phyloP scores from a whole-genome alignment of 2,113 vertebrate species.

The Phoxinus phoxinus region DNA sequence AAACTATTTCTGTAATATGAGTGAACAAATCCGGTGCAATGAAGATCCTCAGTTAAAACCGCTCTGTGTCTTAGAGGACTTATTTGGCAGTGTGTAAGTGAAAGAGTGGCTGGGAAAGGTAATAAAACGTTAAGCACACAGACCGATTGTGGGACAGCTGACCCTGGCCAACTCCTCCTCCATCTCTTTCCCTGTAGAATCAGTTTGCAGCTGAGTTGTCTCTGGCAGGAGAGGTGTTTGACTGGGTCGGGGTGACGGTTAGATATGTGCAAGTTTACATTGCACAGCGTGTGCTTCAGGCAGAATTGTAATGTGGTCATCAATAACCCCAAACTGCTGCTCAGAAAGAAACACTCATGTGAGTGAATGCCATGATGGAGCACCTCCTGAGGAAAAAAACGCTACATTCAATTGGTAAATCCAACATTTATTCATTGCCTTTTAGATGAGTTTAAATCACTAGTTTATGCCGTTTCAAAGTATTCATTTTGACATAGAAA shows the following conservation, averaged over 20 bases:
- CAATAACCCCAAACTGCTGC: constrained; percentile 93
- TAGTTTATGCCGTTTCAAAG: not conserved
- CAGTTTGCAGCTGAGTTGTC: constrained; percentile 38
- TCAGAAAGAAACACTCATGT: constrained; percentile 83
- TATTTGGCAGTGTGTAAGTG: not conserved
- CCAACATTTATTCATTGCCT: constrained; percentile 45
- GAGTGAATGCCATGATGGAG: constrained; percentile 66
- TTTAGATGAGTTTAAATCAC: constrained; percentile 32
- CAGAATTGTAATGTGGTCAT: constrained; percentile 89
- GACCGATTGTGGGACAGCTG: constrained; percentile 20
- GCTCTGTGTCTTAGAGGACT: constrained; percentile 1
- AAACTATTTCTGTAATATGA: not conserved
- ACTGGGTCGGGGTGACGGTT: constrained; percentile 64
- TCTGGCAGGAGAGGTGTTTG: constrained; percentile 62
- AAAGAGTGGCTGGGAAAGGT: constrained; percentile 34
- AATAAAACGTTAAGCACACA: constrained; percentile 27
- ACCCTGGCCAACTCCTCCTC: constrained; percentile 42
- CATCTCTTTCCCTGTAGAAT: constrained; percentile 25
- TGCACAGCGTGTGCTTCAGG: constrained; percentile 75
- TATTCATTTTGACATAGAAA: not conserved
- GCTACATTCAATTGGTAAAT: constrained; percentile 41
- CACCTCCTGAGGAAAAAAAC: constrained; percentile 36
- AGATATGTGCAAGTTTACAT: constrained; percentile 74
- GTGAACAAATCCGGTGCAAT: not conserved
- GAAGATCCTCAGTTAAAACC: not conserved